Evolutionary conservation across 2,797 vertebrate species (phyloP), one percentile per base, ranked within the genome.

Genomic region (Neoniphon sammara): DNA sequence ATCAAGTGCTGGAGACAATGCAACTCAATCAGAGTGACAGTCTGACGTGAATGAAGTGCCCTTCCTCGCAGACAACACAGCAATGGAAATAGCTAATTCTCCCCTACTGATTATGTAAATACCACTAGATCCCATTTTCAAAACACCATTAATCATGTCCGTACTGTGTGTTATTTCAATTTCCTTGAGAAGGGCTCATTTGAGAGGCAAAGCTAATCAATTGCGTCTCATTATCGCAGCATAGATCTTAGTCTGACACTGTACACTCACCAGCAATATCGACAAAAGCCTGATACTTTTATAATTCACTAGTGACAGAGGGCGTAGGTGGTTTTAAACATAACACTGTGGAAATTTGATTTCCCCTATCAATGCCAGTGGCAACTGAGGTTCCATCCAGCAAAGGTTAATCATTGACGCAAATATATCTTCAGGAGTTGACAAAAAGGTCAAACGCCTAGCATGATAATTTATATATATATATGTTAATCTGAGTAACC

Each of bases 91-190:
- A 55, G 80, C 81, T 74, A 59, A 88, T 88, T 85, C 82, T 77
- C 63, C 47, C 81, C 73, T 70, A 78, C 79, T 86, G 87, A 91
- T 92, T 90, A 89, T 89, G 86, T 89, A 92, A 93, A 93, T 91
- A 89, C 80, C 75, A 82, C 62, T 58, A 88, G 83, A 91, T 85
- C 76, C 78, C 74, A 72, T 82, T 84, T 85, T 84, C 75, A 73
- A 91, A 91, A 88, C 85, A 86, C 52, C 86, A 93, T 93, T 91
- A 91, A 92, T 94, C 92, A 91, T 63, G 78, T 87, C 85, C 63
- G 56, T 77, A 64, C 86, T 81, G 71, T 70, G 82, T 86, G 82
- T 85, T 82, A 80, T 90, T 90, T 86, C 79, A 84, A 87, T 90
- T 93, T 91, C 88, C 83, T 86, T 67, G 73, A 77, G 85, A 88